Evolutionary conservation across 2,113 vertebrate genomes (phyloP), one percentile per base, ranked within the genome.

Genomic region (Cephalopterus ornatus): DNA sequence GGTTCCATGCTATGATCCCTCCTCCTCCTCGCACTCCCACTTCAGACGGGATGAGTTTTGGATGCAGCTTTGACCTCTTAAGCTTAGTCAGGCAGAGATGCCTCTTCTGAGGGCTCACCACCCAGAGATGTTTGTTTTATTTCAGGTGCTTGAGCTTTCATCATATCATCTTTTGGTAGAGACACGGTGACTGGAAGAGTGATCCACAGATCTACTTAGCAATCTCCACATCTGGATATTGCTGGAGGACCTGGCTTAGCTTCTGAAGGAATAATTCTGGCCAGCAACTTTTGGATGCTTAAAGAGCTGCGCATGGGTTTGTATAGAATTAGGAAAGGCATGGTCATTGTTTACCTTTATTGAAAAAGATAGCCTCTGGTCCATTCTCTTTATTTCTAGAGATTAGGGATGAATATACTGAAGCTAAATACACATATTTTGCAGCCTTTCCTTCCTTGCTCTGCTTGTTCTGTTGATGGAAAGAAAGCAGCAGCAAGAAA

Each of bases 391-490:
- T 91, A 55, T 86, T 87, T 91, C 89, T 65, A 53, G 62, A 78
- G 44, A 53, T 79, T 49, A 53, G 37, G 27, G 58, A 55, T 66
- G 56, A 92, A 74, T 72, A 58, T 41, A 41, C 35, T 21, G 66
- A 85, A 85, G 62, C 15, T 82, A 91, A 92, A 93, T 61, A 92
- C 58, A 82, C 2, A 5, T 28, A 53, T 95, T 94, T 94, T 89
- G 77, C 62, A 82, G 33, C 53, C 83, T 87, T 81, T 75, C 19
- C 46, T 84, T 89, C 65, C 80, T 95, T 68, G 55, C 8, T 17
- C 12, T 61, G 27, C 52, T 78, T 66, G 49, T 56, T 93, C 72
- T 84, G 33, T 47, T 83, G 56, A 56, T 30, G 27, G 68, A 89
- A 93, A 93, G 49, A 85, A 89, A 75, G 11, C n/a, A 85, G 7